Conservation (phyloP, 2,888 invertebrate genomes). For the Frankliniella fusca region DNA sequence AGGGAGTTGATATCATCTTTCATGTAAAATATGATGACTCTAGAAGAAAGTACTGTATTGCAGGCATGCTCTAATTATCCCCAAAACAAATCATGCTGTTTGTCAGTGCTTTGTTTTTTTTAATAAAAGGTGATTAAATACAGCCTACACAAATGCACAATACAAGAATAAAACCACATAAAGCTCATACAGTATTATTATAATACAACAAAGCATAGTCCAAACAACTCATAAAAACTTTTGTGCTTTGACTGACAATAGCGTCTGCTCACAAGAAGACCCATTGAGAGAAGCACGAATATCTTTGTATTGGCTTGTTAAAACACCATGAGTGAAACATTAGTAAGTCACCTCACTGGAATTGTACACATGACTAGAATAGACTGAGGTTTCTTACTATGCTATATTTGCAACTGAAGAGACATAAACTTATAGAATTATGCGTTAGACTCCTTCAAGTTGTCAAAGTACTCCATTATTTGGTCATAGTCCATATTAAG, state of each 20-base stretch:
- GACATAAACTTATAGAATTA: constrained; percentile 34
- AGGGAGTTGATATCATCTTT: too few relatives aligned
- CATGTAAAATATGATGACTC: too few relatives aligned
- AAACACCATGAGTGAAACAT: neutral
- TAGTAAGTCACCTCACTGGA: neutral
- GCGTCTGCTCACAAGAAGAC: neutral
- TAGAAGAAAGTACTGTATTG: too few relatives aligned
- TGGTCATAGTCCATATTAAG: constrained; percentile 93
- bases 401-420: constrained; percentile 30
- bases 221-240: constrained; percentile 6
- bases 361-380: constrained; percentile 26
- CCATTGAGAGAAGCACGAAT: neutral
- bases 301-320: neutral
- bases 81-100: neutral
- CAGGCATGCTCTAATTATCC: neutral
- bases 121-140: neutral
- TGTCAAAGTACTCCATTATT: constrained; percentile 97
- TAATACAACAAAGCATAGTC: constrained; percentile 1
- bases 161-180: constrained; percentile 23
- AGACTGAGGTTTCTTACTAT: constrained; percentile 32
- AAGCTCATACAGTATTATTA: neutral
- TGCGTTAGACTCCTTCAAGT: constrained; percentile 79
- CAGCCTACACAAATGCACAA: constrained; percentile 13
- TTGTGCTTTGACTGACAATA: constrained; percentile 23
- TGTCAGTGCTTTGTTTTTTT: neutral